Percentiles rank a stretch among this genome's conserved stretches.
These are phyloP conservation scores for Coregonus clupeaformis DNA, from an alignment of 2,113 vertebrate genomes.

Conservation along the genomic window DNA sequence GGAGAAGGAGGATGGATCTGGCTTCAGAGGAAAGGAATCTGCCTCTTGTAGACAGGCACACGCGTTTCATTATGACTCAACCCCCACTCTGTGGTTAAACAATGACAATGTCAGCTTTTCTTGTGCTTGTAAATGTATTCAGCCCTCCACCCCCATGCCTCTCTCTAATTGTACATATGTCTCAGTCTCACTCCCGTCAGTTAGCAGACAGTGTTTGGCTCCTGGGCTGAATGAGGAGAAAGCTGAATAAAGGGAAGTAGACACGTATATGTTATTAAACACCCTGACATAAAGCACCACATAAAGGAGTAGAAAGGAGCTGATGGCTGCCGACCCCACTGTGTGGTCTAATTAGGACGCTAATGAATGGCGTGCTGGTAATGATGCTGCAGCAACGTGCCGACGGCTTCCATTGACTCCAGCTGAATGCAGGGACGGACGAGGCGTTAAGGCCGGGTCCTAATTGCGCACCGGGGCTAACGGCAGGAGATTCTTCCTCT, in stretches of 20 bases:
- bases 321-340: constrained; percentile 37
- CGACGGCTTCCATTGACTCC: constrained; percentile 79
- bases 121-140: constrained; percentile 55
- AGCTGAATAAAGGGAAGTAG: constrained; percentile 53
- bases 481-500: constrained; percentile 81
- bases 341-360: constrained; percentile 82
- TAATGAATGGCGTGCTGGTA: constrained; percentile 87
- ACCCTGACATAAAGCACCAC: constrained; percentile 37
- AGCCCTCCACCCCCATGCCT: constrained; percentile 63
- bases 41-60: constrained; percentile 53
- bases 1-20: constrained; percentile 49
- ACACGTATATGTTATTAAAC: constrained; percentile 68
- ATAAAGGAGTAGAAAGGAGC: constrained; percentile 44
- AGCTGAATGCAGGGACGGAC: constrained; percentile 74
- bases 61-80: constrained; percentile 73
- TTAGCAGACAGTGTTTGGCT: constrained; percentile 78
- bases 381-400: constrained; percentile 77
- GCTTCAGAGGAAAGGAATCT: constrained; percentile 62
- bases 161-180: constrained; percentile 80
- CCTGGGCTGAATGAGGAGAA: constrained; percentile 68
- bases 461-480: constrained; percentile 81
- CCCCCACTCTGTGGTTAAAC: constrained; percentile 44
- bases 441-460: constrained; percentile 54
- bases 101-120: constrained; percentile 56
- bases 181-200: constrained; percentile 72